These are phyloP conservation scores for Leptodactylus fuscus DNA, from an alignment of 2,113 vertebrate genomes.

Conservation along the genomic window DNA sequence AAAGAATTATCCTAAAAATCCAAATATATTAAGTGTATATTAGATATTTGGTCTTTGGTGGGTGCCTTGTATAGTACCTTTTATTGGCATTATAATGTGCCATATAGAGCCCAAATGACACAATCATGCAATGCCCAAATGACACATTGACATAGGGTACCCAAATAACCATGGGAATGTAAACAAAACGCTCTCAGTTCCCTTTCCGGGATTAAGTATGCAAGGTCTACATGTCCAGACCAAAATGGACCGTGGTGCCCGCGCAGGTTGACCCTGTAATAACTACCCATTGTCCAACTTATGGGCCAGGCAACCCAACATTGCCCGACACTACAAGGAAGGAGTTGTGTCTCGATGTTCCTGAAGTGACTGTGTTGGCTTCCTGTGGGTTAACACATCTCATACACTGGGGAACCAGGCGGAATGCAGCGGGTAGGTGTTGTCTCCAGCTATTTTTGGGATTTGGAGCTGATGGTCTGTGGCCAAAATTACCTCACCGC, in stretches of 20 bases:
- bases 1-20: too few relatives aligned
- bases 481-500: slow-evolving; percentile 49
- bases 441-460: slow-evolving; percentile 52
- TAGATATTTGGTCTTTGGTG: background rate
- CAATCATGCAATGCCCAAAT: too few relatives aligned
- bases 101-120: background rate
- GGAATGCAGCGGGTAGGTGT: slow-evolving; percentile 41
- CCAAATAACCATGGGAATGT: too few relatives aligned
- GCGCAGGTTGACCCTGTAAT: too few relatives aligned
- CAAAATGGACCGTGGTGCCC: too few relatives aligned
- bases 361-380: background rate
- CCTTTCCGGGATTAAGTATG: too few relatives aligned
- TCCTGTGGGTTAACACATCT: background rate
- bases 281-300: too few relatives aligned
- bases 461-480: background rate
- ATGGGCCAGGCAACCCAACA: background rate
- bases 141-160: too few relatives aligned
- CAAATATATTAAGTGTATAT: too few relatives aligned
- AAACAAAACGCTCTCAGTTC: too few relatives aligned
- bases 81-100: background rate
- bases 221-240: too few relatives aligned
- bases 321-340: background rate
- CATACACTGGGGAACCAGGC: slow-evolving; percentile 6
- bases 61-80: background rate
- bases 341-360: background rate